Conservation (phyloP, 2,888 invertebrate species). For the Elmis aenea region DNA sequence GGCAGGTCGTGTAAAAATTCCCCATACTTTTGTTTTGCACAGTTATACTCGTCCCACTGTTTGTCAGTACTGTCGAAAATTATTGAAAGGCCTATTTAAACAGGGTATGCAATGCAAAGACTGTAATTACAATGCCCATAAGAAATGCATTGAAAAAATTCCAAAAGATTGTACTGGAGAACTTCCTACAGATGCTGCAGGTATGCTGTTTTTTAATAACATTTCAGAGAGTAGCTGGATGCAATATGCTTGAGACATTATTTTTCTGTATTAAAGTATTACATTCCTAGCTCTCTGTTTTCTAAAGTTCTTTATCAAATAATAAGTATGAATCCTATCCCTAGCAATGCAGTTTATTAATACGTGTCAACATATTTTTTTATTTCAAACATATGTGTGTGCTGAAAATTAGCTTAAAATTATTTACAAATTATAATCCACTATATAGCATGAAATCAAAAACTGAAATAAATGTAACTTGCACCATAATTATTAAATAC, state of each 20-base stretch:
- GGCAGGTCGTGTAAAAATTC: conserved; percentile 65
- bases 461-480: too few species aligned
- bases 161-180: conserved; percentile 89
- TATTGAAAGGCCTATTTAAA: conserved; percentile 90
- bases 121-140: conserved; percentile 94
- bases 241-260: too few species aligned
- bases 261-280: too few species aligned
- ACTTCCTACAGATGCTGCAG: conserved; percentile 53
- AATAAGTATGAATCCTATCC: too few species aligned
- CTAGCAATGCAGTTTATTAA: background rate
- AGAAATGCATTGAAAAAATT: conserved; percentile 86
- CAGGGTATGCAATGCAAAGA: conserved; percentile 97
- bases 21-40: conserved; percentile 96
- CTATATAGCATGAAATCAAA: too few species aligned
- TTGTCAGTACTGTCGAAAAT: conserved; percentile 92
- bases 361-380: background rate
- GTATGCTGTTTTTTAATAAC: conserved; percentile 22
- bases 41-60: conserved; percentile 95
- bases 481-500: too few species aligned
- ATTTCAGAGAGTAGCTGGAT: too few species aligned
- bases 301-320: too few species aligned
- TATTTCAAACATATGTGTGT: background rate
- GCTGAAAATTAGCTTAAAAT: background rate
- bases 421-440: too few species aligned
- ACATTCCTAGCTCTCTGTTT: too few species aligned